Conservation (phyloP, 2,797 vertebrate genomes). For the Spinibarbus caldwelli region DNA sequence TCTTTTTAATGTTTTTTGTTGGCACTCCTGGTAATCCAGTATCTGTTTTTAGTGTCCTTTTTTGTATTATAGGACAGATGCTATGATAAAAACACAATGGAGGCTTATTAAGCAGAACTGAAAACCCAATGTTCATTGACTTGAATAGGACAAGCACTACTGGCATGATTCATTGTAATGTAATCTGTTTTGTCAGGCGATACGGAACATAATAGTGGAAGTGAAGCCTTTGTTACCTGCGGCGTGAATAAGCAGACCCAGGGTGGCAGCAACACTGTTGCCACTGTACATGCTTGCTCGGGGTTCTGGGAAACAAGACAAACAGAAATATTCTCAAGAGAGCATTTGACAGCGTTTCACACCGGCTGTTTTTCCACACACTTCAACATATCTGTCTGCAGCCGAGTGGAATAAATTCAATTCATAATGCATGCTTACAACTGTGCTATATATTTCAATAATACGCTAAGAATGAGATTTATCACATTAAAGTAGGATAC, state of each 20-base stretch:
- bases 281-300: conserved; percentile 57
- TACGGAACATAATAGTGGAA: neutral
- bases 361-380: neutral
- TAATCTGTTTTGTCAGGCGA: conserved; percentile 3
- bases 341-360: neutral
- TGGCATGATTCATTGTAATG: neutral
- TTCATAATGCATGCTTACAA: neutral
- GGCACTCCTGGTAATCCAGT: neutral
- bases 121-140: neutral
- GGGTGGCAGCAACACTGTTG: conserved; percentile 70
- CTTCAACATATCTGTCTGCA: neutral
- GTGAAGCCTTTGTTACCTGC: conserved; percentile 67
- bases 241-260: conserved; percentile 76
- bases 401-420: neutral
- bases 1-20: neutral
- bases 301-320: conserved; percentile 68
- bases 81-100: neutral
- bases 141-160: neutral
- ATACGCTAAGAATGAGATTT: neutral
- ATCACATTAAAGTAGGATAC: neutral
- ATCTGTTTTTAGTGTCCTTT: neutral
- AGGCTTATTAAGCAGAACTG: neutral
- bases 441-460: neutral
- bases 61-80: neutral
- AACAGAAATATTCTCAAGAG: neutral